phyloP scores from a whole-genome alignment of 2,797 vertebrate species.

The Hypotaenidia okinawae region DNA sequence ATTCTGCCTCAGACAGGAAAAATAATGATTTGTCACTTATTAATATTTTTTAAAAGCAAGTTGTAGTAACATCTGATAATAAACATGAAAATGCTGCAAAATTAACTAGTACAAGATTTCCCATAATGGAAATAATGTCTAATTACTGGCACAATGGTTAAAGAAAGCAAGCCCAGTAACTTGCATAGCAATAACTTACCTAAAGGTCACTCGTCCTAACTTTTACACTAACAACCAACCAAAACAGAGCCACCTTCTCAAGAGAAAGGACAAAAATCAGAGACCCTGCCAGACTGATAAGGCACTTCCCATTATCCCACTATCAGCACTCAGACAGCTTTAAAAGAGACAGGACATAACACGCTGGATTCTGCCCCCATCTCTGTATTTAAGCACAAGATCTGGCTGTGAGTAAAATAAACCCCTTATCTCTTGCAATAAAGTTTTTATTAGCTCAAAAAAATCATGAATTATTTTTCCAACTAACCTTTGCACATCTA shows the following conservation, averaged over 20 bases:
- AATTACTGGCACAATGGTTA: background rate
- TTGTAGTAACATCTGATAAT: background rate
- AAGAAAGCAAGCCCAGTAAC: background rate
- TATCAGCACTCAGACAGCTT: background rate
- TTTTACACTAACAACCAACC: background rate
- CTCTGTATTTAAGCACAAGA: background rate
- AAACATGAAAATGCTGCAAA: background rate
- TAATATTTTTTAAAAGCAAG: background rate
- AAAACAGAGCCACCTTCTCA: background rate
- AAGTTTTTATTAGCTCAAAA: constrained; percentile 10
- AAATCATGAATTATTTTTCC: constrained; percentile 4
- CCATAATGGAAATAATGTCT: no score
- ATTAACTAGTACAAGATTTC: background rate
- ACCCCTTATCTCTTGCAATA: constrained; percentile 14
- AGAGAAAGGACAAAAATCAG: background rate
- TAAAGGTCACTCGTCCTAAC: background rate
- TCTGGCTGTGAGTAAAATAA: background rate
- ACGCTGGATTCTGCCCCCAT: background rate
- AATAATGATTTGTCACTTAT: background rate
- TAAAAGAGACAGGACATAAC: background rate
- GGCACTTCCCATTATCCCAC: background rate
- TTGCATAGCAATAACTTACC: background rate
- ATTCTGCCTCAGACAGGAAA: background rate
- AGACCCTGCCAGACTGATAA: background rate
- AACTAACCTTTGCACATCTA: background rate